Conservation (phyloP, 2,888 invertebrate genomes). For the Lissocephala sabroskyi region DNA sequence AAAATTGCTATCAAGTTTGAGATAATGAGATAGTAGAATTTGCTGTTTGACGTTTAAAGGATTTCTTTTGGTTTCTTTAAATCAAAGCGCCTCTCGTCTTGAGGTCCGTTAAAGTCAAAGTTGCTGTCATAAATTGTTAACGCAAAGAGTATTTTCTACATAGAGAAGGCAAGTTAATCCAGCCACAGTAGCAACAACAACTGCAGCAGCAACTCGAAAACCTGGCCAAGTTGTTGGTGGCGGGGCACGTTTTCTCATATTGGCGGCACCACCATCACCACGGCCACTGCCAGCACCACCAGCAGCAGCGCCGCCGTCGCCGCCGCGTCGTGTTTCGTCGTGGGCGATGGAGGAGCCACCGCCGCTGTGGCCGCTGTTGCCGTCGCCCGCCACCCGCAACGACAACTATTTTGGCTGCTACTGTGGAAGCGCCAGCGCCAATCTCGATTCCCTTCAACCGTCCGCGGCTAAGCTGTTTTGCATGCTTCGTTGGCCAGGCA, state of each 20-base stretch:
- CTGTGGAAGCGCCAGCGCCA: slow-evolving; percentile 37
- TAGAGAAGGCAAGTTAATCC: no score
- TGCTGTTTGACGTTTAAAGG: no score
- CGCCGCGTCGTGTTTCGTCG: slow-evolving; percentile 59
- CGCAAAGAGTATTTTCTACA: no score
- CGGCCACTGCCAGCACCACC: slow-evolving; percentile 26
- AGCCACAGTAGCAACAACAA: slow-evolving; percentile 11
- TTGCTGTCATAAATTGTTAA: no score
- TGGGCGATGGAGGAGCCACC: slow-evolving; percentile 50
- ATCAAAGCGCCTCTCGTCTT: no score
- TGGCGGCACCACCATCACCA: no score
- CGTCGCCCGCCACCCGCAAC: slow-evolving; percentile 6
- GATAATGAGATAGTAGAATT: no score
- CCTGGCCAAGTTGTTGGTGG: slow-evolving; percentile 26
- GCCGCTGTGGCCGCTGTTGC: not conserved
- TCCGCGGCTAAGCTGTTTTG: slow-evolving; percentile 36
- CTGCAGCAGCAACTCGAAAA: no score
- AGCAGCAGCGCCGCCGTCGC: slow-evolving; percentile 29
- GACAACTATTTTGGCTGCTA: slow-evolving; percentile 60
- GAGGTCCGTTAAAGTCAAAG: no score
- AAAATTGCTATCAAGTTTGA: no score
- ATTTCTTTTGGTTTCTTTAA: no score
- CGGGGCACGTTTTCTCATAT: slow-evolving; percentile 50
- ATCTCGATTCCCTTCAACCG: slow-evolving; percentile 16
- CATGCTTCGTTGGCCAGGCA: slow-evolving; percentile 58